Conservation (phyloP, 30 jellyfish, hydroid and myxozoan genomes). For the Mastigias papua region DNA sequence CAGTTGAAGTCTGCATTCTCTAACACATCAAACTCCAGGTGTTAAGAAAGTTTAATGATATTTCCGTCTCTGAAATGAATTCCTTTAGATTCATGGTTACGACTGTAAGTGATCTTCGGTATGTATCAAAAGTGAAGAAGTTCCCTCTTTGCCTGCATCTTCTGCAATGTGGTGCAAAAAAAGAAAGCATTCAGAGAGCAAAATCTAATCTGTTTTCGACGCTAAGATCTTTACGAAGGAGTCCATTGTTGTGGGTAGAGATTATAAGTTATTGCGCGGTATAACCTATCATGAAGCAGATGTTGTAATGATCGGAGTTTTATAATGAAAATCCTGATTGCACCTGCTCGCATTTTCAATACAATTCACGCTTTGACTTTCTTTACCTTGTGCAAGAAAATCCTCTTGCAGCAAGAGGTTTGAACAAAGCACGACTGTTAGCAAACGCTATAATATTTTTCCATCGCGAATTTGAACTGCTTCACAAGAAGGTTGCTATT, state of each 20-base stretch:
- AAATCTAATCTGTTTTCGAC: background rate
- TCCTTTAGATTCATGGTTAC: slow-evolving; percentile 48
- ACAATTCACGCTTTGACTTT: slow-evolving; percentile 49
- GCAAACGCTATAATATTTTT: background rate
- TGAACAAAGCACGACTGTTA: background rate
- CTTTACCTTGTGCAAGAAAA: slow-evolving; percentile 23
- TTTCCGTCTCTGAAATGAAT: slow-evolving; percentile 27
- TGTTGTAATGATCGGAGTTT: slow-evolving; percentile 41
- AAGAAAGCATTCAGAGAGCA: background rate
- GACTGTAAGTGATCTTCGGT: background rate
- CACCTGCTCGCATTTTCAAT: slow-evolving; percentile 63
- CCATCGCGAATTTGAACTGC: background rate
- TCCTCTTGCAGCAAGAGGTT: background rate
- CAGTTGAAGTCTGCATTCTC: slow-evolving; percentile 59
- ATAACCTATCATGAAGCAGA: slow-evolving; percentile 51
- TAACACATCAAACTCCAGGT: slow-evolving; percentile 33
- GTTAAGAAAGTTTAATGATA: background rate
- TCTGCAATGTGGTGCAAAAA: background rate
- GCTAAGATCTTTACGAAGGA: background rate
- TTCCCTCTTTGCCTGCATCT: background rate
- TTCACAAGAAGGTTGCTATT: background rate
- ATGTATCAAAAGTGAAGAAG: background rate
- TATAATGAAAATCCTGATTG: background rate
- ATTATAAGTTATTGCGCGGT: slow-evolving; percentile 35
- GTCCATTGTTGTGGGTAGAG: slow-evolving; percentile 54